Base-by-base conservation (phyloP, 2,797 vertebrate genomes). In the Cirrhinus mrigala region DNA sequence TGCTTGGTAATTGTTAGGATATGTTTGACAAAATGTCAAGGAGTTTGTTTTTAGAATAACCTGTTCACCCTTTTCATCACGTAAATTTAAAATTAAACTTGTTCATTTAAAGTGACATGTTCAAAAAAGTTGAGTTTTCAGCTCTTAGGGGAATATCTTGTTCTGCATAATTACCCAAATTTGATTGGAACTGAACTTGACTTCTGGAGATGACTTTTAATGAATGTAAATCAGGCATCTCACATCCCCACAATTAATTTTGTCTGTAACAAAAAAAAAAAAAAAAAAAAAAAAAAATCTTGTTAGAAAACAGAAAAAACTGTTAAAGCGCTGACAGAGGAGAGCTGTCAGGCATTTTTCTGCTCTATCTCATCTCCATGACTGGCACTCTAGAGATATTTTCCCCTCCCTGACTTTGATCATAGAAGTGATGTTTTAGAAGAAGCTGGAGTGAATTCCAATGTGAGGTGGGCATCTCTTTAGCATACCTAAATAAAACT, bases 161-260 rank as follows among this genome's bases (percentile, higher is more conserved):
- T 97, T 96, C 98, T 98, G 97, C 97, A 97, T 98, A 98, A 98
- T 99, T 98, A 98, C 98, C 97, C 97, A 98, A 97, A 98, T 98
- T 98, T 99, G 98, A 99, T 99, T 98, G 97, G 97, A 98, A 98
- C 98, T 98, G 98, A 98, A 97, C 96, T 95, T 97, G 97, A 97
- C 96, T 98, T 98, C 97, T 98, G 98, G 96, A 97, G 96, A 97
- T 95, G 97, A 97, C 97, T 98, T 97, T 98, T 98, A 98, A 97
- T 98, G 97, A 98, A 98, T 98, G 97, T 97, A 99, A 98, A 98
- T 98, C 97, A 97, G 97, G 97, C 97, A 97, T 97, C 97, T 98
- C 85, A 98, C 97, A 97, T 98, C 97, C 96, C 97, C 97, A 98
- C 97, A 97, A 98, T 99, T 98, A 98, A 99, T 99, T 98, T 98